A percentile compares a stretch with the other conserved stretches of the same genome.
Evolutionary conservation across 2,888 invertebrate species (phyloP).

Genomic region (Alentia gelatinosa): DNA sequence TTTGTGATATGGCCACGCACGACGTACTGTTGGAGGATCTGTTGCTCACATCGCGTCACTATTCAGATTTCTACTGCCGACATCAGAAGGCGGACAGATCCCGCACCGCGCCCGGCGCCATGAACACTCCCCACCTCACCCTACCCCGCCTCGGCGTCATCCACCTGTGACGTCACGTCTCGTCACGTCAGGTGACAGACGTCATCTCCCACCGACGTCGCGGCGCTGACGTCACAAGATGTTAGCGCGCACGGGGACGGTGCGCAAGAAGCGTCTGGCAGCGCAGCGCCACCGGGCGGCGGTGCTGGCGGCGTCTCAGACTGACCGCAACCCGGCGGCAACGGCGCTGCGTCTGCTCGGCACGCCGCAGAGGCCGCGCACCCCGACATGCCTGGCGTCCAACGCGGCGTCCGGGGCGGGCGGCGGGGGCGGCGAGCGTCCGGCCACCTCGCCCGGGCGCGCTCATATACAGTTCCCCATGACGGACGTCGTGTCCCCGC

Average conservation of each 20-base stretch:
- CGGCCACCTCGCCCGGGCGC: not conserved
- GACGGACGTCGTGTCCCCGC: slow-evolving; percentile 29
- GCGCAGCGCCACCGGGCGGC: slow-evolving; percentile 13
- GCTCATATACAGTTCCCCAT: slow-evolving; percentile 25
- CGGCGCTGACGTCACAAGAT: not conserved
- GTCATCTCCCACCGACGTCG: no score
- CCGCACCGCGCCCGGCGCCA: no score
- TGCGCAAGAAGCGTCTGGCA: slow-evolving; percentile 36
- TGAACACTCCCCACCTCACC: no score
- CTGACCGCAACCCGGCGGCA: slow-evolving; percentile 21
- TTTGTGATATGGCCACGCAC: no score
- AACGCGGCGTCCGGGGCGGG: not conserved
- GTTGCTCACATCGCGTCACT: no score
- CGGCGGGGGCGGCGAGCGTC: no score
- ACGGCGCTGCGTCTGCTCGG: slow-evolving; percentile 31
- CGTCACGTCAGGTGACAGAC: not conserved
- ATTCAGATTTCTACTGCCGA: no score
- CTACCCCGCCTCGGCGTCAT: no score
- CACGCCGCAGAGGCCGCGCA: not conserved
- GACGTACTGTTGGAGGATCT: no score
- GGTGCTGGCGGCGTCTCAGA: not conserved
- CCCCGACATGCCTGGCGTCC: not conserved
- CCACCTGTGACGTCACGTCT: not conserved
- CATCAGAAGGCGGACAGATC: no score
- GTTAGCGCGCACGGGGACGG: slow-evolving; percentile 34